Conservation (phyloP, 2,113 vertebrate genomes). For the human region GRCh38 chr22:27241501-27242000, state of each 20-base stretch:
- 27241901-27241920: not conserved
- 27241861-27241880: not conserved
- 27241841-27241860: not conserved
- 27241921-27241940: not conserved
- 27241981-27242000: constrained; percentile 54
- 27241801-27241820: no score
- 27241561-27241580: not conserved
- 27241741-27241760: not conserved
- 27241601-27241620: accelerated
- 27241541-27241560: not conserved
- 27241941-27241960: not conserved
- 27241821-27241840: not conserved
- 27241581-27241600: not conserved
- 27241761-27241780: accelerated
- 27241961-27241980: constrained; percentile 35
- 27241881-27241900: not conserved
- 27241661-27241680: not conserved
- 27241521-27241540: not conserved
- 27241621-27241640: not conserved
- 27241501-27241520: not conserved
- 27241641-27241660: not conserved
- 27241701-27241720: not conserved
- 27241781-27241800: not conserved
- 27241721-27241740: not conserved
- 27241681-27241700: not conserved